phyloP scores from a whole-genome alignment of 2,888 invertebrate genomes.

The Scaptomyza tumidula region DNA sequence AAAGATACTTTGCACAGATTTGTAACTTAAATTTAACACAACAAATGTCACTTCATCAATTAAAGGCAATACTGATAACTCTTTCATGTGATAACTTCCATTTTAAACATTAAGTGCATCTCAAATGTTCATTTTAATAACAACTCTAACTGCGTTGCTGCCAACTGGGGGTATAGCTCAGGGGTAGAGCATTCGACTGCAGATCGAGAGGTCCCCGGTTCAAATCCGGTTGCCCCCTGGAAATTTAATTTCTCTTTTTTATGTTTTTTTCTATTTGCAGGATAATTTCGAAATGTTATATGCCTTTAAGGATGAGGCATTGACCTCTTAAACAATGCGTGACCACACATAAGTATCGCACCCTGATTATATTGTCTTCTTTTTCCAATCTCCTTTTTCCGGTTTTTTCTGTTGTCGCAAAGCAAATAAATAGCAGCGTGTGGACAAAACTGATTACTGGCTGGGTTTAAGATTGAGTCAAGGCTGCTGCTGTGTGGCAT shows the following conservation, averaged over 20 bases:
- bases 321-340: conserved; percentile 37
- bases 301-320: conserved; percentile 7
- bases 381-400: background rate
- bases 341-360: conserved; percentile 20
- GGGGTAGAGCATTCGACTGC: conserved; percentile 80
- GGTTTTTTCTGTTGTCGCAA: conserved; percentile 4
- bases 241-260: conserved; percentile 10
- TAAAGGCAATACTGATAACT: conserved; percentile 13
- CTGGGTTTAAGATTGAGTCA: background rate
- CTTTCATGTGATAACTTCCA: conserved; percentile 13
- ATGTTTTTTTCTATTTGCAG: background rate
- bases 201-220: conserved; percentile 80
- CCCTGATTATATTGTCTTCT: conserved; percentile 24
- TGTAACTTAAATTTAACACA: background rate
- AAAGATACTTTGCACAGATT: background rate
- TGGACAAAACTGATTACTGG: conserved; percentile 31
- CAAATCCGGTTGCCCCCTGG: conserved; percentile 78
- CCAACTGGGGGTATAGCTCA: conserved; percentile 71
- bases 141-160: background rate
- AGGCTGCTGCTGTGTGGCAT: conserved; percentile 1
- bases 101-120: conserved; percentile 15
- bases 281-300: background rate
- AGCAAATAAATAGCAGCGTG: conserved; percentile 50
- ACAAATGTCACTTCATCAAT: background rate
- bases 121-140: conserved; percentile 17